These are phyloP conservation scores for Sepioteuthis lessoniana DNA, from an alignment of 2,888 invertebrate genomes.

Conservation along the genomic window DNA sequence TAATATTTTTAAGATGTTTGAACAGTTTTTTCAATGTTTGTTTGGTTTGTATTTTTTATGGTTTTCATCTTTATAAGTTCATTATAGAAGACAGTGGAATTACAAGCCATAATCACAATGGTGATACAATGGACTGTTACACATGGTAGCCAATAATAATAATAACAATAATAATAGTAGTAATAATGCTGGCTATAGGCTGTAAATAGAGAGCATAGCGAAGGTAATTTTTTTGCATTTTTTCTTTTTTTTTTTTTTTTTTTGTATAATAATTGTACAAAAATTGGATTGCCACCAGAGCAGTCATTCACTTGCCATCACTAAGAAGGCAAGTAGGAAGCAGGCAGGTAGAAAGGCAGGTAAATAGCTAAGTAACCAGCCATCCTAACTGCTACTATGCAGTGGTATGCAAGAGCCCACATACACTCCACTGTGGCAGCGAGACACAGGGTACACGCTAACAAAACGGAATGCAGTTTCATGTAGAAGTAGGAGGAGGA, in stretches of 20 bases:
- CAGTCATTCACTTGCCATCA: slow-evolving; percentile 33
- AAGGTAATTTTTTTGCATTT: not conserved
- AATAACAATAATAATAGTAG: slow-evolving; percentile 39
- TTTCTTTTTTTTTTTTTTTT: not conserved
- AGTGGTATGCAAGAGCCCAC: slow-evolving; percentile 42
- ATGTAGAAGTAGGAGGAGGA: slow-evolving; percentile 35
- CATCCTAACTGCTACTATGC: slow-evolving; percentile 33
- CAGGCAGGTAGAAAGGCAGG: not conserved
- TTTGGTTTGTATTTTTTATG: not conserved
- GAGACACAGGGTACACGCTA: slow-evolving; percentile 40
- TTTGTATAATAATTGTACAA: slow-evolving; percentile 23
- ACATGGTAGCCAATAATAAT: slow-evolving; percentile 33
- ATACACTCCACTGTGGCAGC: slow-evolving; percentile 44
- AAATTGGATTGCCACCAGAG: not conserved
- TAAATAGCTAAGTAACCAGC: slow-evolving; percentile 11
- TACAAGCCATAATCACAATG: slow-evolving; percentile 44
- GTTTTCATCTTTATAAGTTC: not conserved
- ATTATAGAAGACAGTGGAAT: slow-evolving; percentile 33
- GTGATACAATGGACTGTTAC: slow-evolving; percentile 36
- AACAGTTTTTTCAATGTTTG: not conserved
- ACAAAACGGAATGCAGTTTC: slow-evolving; percentile 39
- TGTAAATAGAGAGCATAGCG: slow-evolving; percentile 8
- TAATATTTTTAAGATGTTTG: not conserved
- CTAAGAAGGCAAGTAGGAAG: slow-evolving; percentile 11
- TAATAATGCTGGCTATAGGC: slow-evolving; percentile 33